Evolutionary conservation across 2,113 vertebrate genomes (phyloP).

Genomic region (Terrapene triunguis): DNA sequence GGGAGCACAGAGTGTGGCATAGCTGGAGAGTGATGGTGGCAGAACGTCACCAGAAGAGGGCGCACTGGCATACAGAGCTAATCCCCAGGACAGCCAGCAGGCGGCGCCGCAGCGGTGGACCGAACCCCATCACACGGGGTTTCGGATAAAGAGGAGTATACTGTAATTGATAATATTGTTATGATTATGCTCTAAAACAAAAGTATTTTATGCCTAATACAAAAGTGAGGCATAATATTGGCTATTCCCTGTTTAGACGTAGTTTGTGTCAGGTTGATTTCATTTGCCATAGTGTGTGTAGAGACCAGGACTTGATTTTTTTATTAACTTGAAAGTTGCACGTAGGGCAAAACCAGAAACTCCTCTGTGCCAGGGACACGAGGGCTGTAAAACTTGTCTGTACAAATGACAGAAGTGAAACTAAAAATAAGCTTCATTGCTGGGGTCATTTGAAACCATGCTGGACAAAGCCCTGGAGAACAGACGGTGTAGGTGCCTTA

Average conservation of each 20-base stretch:
- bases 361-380: neutral
- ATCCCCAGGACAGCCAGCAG: too few relatives aligned
- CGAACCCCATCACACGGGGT: too few relatives aligned
- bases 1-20: too few relatives aligned
- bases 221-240: neutral
- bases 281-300: neutral
- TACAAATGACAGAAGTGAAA: neutral
- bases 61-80: too few relatives aligned
- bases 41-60: too few relatives aligned
- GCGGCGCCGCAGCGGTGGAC: too few relatives aligned
- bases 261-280: neutral
- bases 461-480: neutral
- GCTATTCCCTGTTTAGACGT: neutral
- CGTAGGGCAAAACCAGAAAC: neutral
- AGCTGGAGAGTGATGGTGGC: too few relatives aligned
- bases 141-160: neutral
- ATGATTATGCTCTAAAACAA: neutral
- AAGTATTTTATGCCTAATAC: neutral
- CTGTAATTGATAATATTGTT: neutral
- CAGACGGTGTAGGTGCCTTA: neutral
- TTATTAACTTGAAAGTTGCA: neutral
- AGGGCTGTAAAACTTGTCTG: neutral
- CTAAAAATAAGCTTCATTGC: neutral
- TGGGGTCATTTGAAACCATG: neutral
- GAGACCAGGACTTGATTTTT: neutral